Conservation (phyloP, 2,797 vertebrate genomes). For the Coilia nasus region DNA sequence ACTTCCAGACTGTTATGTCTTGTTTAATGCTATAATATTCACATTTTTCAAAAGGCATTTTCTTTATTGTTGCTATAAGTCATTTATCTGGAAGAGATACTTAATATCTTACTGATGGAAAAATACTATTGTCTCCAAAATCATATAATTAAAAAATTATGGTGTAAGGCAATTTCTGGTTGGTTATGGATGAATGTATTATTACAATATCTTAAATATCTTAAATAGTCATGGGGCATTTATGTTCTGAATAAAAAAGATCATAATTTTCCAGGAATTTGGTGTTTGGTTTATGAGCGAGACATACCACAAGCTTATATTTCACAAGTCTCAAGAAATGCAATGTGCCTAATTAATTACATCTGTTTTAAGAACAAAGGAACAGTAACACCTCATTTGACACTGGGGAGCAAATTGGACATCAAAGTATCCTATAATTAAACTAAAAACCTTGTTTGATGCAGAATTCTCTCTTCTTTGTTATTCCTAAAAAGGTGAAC, state of each 20-base stretch:
- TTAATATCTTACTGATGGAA: background rate
- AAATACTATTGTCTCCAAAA: background rate
- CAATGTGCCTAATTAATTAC: background rate
- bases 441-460: background rate
- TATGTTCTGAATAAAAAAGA: background rate
- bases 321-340: conserved; percentile 6
- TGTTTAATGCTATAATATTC: background rate
- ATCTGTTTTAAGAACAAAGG: background rate
- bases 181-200: conserved; percentile 3
- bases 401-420: background rate
- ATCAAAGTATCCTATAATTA: background rate
- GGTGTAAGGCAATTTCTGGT: background rate
- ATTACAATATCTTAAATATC: background rate
- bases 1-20: background rate
- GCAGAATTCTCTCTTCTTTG: background rate
- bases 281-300: background rate
- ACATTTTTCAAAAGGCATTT: background rate
- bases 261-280: background rate
- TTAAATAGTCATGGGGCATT: background rate
- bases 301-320: background rate
- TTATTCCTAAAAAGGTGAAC: background rate
- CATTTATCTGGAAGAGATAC: too few species aligned
- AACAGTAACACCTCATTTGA: background rate
- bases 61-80: background rate
- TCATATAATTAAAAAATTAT: background rate